Percentiles rank a stretch among this genome's conserved stretches.
These are phyloP conservation scores for Piscicola geometra DNA, from an alignment of 2,888 invertebrate genomes.

Conservation along the genomic window DNA sequence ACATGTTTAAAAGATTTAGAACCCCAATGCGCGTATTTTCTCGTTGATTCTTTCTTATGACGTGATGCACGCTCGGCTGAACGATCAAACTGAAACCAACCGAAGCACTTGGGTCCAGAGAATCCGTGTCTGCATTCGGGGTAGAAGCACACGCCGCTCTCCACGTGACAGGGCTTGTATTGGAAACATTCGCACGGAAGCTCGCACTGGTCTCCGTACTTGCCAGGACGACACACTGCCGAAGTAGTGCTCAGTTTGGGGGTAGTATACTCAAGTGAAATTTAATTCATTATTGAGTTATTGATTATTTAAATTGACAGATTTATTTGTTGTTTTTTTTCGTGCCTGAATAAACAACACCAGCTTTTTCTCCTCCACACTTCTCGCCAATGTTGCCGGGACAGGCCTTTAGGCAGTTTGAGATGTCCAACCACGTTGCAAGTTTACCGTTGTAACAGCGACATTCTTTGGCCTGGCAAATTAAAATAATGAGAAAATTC, in stretches of 20 bases:
- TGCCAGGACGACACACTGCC: conserved; percentile 25
- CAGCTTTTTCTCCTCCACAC: conserved; percentile 21
- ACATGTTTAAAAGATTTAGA: too few species aligned
- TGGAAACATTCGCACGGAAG: conserved; percentile 18
- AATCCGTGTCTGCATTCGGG: background rate
- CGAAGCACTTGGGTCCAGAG: background rate
- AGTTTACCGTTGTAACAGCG: conserved; percentile 8
- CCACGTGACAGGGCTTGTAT: conserved; percentile 15
- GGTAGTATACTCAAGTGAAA: background rate
- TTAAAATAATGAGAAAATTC: too few species aligned
- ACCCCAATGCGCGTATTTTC: too few species aligned
- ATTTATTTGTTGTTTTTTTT: background rate
- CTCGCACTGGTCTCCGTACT: conserved; percentile 11
- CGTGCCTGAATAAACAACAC: too few species aligned
- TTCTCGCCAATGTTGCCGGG: conserved; percentile 9
- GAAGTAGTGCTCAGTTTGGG: background rate
- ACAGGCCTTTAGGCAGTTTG: background rate
- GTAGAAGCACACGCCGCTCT: conserved; percentile 19
- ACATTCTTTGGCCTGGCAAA: conserved; percentile 14
- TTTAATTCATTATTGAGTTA: background rate
- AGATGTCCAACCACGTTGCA: background rate
- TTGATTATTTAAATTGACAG: background rate
- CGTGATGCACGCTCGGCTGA: too few species aligned
- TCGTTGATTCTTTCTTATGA: too few species aligned
- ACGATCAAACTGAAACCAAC: too few species aligned